Percentiles rank a stretch among this genome's conserved stretches.
Evolutionary conservation across 2,888 invertebrate species (phyloP).

Genomic region (Graphium colonna): DNA sequence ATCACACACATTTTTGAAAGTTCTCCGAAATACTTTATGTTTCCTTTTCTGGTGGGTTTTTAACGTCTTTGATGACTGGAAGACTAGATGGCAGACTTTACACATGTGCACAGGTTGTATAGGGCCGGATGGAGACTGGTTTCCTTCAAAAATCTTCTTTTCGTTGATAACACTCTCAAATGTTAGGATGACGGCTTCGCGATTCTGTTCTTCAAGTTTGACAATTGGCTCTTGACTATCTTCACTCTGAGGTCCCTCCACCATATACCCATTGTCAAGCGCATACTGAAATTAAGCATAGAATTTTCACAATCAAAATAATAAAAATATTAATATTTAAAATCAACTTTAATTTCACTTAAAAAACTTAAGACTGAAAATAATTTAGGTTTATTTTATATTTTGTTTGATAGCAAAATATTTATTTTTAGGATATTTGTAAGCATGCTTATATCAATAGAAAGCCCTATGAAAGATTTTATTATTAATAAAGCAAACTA

Average conservation of each 20-base stretch:
- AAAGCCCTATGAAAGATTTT: too few species aligned
- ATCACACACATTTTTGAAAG: constrained; percentile 60
- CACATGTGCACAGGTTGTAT: constrained; percentile 42
- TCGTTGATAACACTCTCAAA: constrained; percentile 60
- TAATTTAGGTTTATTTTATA: too few species aligned
- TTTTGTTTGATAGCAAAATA: not conserved
- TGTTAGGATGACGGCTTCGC: constrained; percentile 56
- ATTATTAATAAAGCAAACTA: too few species aligned
- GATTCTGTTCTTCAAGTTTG: constrained; percentile 53
- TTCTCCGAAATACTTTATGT: constrained; percentile 54
- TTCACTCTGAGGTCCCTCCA: constrained; percentile 46
- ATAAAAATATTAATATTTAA: not conserved
- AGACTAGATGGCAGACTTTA: constrained; percentile 67
- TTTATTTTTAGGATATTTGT: not conserved
- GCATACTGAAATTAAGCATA: constrained; percentile 52
- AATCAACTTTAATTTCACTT: too few species aligned
- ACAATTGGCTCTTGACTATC: constrained; percentile 54
- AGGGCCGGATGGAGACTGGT: constrained; percentile 22
- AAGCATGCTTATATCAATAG: too few species aligned
- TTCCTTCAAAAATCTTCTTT: constrained; percentile 34
- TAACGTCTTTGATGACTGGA: constrained; percentile 57
- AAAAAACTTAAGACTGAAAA: too few species aligned
- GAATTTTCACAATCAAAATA: not conserved
- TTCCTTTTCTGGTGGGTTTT: constrained; percentile 62
- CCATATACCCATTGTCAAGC: constrained; percentile 45